Base-by-base conservation (phyloP, 2,113 vertebrate species). In the Phylloscopus trochiloides region DNA sequence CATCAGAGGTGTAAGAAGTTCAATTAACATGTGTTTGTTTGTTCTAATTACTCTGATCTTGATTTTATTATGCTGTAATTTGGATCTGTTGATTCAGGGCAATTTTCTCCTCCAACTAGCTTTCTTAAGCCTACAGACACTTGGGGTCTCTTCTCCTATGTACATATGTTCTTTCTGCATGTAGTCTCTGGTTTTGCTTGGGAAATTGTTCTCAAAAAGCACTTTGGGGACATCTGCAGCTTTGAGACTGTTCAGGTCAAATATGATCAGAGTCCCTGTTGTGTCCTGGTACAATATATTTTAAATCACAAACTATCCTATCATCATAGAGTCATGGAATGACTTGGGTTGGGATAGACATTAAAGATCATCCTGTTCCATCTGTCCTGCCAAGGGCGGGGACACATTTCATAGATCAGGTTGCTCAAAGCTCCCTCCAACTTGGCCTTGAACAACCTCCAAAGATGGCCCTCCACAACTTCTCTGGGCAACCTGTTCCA, bases 301-400 rank as follows among this genome's bases (percentile, higher is more conserved):
- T 70, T 1, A 43, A 72, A 73, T 5, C 13, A 26, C 18, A 70
- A 77, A 70, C 12, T 8, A 2, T 51, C 13, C 6, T 59, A 12
- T 58, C 12, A 43, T 36, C 26, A n/a, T 6, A n/a, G 18, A 51
- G 29, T 29, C 32, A n/a, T 17, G 21, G 32, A 66, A 66, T 0
- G 0, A 24, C 12, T n/a, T 74, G 20, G 13, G 7, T 17, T 74
- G n/a, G 17, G 22, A 24, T 9, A 32, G 61, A 29, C 22, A 11
- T 25, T 25, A 40, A 24, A n/a, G 14, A 52, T 52, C 45, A 51
- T 17, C 15, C 12, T 14, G 5, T 88, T 88, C 68, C 16, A n/a
- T 38, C 28, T 45, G 7, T 17, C 38, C 32, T 67, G 38, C 24
- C 32, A 45, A 31, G 16, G 8, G 6, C 0, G 0, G 11, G 8